Conservation (phyloP, 2,113 vertebrate species). For the Thamnophis sirtalis region DNA sequence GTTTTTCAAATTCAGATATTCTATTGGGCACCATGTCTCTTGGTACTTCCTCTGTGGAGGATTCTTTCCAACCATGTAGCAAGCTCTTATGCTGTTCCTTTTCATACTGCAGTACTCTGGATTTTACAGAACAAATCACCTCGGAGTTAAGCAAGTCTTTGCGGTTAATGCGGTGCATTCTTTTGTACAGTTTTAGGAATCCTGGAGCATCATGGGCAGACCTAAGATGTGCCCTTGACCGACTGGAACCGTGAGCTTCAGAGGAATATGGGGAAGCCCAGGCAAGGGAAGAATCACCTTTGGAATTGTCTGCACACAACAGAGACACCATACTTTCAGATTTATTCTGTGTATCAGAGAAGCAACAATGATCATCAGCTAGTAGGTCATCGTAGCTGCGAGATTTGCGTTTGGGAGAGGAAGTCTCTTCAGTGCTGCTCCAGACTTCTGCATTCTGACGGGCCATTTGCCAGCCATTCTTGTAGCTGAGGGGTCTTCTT, state of each 20-base stretch:
- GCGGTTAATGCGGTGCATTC: conserved; percentile 93
- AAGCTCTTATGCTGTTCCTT: conserved; percentile 76
- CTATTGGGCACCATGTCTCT: conserved; percentile 86
- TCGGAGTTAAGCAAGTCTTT: conserved; percentile 86
- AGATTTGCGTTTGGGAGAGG: conserved; percentile 81
- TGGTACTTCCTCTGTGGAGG: conserved; percentile 82
- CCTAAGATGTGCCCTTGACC: conserved; percentile 76
- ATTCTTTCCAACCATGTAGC: conserved; percentile 70
- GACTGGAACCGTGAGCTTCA: conserved; percentile 51
- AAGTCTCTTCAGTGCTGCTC: conserved; percentile 83
- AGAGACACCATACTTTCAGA: conserved; percentile 88
- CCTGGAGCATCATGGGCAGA: conserved; percentile 82
- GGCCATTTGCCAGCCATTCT: conserved; percentile 85
- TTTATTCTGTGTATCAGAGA: conserved; percentile 71
- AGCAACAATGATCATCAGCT: conserved; percentile 70
- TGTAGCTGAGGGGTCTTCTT: conserved; percentile 77
- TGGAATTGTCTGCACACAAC: conserved; percentile 75
- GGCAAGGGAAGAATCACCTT: conserved; percentile 54
- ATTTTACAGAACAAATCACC: conserved; percentile 88
- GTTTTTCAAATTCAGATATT: conserved; percentile 87
- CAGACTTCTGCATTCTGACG: conserved; percentile 82
- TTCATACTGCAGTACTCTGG: conserved; percentile 87
- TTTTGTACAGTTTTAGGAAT: conserved; percentile 90
- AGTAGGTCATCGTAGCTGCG: conserved; percentile 86
- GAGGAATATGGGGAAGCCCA: conserved; percentile 62